A percentile compares a stretch with the other conserved stretches of the same genome.
Conservation (phyloP, 1,140 invertebrate species). For the Paraescarpia echinospica region DNA sequence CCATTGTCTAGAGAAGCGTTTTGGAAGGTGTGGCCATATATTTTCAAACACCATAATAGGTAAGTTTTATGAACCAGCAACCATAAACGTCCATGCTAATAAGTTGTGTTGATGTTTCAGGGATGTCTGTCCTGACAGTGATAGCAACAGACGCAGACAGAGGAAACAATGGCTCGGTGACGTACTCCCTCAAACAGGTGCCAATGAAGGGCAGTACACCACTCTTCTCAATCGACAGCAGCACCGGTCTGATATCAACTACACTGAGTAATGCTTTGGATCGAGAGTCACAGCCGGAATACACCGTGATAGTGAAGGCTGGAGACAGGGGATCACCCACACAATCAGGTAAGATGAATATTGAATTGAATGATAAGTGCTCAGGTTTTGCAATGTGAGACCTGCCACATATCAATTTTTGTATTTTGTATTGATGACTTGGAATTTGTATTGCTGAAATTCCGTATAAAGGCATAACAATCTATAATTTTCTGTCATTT, state of each 20-base stretch:
- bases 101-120: background rate
- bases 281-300: constrained; percentile 91
- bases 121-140: constrained; percentile 24
- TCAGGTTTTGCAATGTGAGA: no score
- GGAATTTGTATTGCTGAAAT: no score
- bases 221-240: constrained; percentile 31
- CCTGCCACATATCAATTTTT: no score
- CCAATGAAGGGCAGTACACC: constrained; percentile 23
- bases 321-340: constrained; percentile 89
- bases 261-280: constrained; percentile 66
- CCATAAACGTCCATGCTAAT: background rate
- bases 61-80: no score
- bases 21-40: no score
- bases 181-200: constrained; percentile 31
- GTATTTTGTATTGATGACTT: no score
- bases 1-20: no score
- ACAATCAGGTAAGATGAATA: constrained; percentile 68
- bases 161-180: constrained; percentile 79
- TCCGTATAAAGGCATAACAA: no score
- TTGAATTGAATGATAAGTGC: no score
- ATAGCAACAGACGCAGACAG: constrained; percentile 91
- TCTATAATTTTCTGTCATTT: no score
- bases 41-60: no score
- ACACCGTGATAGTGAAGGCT: constrained; percentile 86
- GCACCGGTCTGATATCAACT: constrained; percentile 29